A percentile compares a stretch with the other conserved stretches of the same genome.
Conservation (phyloP, 2,113 vertebrate genomes). For the Perca schrenkii region DNA sequence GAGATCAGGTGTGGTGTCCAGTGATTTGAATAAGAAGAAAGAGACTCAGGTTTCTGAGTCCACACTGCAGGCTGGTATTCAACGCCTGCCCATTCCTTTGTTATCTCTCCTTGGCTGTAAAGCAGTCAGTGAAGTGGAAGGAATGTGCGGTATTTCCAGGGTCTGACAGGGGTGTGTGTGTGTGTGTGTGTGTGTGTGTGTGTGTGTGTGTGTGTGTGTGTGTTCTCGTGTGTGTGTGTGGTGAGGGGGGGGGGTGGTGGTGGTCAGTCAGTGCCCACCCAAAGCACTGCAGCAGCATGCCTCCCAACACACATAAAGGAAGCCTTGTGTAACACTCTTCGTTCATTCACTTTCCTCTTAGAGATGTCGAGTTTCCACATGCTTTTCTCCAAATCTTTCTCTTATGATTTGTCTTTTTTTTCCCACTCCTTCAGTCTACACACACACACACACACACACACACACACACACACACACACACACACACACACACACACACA, state of each 20-base stretch:
- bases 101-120: constrained; percentile 79
- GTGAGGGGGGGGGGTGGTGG: neutral
- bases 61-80: constrained; percentile 60
- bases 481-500: constrained; percentile 21
- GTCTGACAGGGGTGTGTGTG: constrained; percentile 61
- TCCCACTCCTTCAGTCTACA: neutral
- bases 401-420: constrained; percentile 11
- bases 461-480: constrained; percentile 20
- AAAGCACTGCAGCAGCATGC: constrained; percentile 61
- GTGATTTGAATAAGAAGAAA: constrained; percentile 40
- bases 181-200: constrained; percentile 34
- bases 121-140: constrained; percentile 80
- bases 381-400: constrained; percentile 46
- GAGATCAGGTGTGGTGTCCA: constrained; percentile 57
- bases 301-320: constrained; percentile 70
- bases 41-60: constrained; percentile 39
- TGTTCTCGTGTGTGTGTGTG: constrained; percentile 25
- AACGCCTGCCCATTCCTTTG: constrained; percentile 75
- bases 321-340: constrained; percentile 67
- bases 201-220: constrained; percentile 35
- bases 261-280: constrained; percentile 75
- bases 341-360: constrained; percentile 47
- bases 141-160: constrained; percentile 83
- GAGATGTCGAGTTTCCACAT: constrained; percentile 42
- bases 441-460: constrained; percentile 18